Evolutionary conservation across 1,140 invertebrate genomes (phyloP), one percentile per base, ranked within the genome.

Genomic region (Drosophila burlai): DNA sequence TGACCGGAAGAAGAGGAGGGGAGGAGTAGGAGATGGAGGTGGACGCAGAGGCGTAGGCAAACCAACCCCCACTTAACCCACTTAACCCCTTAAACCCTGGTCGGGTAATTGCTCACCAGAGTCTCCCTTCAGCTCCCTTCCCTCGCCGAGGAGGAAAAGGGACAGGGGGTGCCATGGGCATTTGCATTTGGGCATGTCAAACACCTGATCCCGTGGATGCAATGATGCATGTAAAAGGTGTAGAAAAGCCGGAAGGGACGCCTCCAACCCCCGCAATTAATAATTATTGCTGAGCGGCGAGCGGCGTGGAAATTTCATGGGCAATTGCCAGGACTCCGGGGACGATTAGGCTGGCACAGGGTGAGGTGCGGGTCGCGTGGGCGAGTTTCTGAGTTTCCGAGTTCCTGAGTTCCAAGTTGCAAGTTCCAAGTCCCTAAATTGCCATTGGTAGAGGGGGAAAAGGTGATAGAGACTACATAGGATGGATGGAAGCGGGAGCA

Each of bases 151-250:
- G 9, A 13, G 15, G 16, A 8, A 64, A 42, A 57, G 15, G 49
- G 36, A 18, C 49, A 31, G 26, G 29, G 29, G 24, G 24, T 6
- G 29, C 31, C 46, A 7, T 16, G 38, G 57, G 38, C 26, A 76
- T 42, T 26, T 16, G 13, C 46, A 16, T 47, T 47, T 31, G 50
- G 59, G 59, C 67, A 61, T 61, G 86, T 91, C 82, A 91, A 91
- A 91, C 86, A 91, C 86, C 86, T 91, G 86, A 91, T 91, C 76
- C 83, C 63, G 29, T 58, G 46, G 69, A 77, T 80, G 79, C 86
- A 91, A 81, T 91, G 58, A 83, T 81, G 83, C 86, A 76, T 91
- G 83, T 91, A 86, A 91, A 91, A 91, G 86, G 86, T 91, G 86
- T 91, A 86, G 76, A 91, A 91, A 90, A 74, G 79, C 78, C 85